Conservation (phyloP, 2,888 invertebrate species). For the Hypomecis atomaria region DNA sequence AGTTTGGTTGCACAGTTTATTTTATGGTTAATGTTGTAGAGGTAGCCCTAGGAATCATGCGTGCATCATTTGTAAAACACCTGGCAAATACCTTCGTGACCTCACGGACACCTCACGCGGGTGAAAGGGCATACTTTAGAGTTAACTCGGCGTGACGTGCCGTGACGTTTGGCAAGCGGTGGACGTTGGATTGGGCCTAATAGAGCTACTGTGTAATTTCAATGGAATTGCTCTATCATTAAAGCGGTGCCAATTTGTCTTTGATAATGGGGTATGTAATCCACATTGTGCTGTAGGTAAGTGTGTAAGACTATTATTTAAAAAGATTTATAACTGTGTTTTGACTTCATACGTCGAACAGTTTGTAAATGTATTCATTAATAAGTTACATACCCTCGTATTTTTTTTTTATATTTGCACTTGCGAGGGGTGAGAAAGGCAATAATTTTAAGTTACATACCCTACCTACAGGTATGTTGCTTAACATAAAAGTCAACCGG, state of each 20-base stretch:
- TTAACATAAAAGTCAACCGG: too few species aligned
- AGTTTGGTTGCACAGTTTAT: too few species aligned
- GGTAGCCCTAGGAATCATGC: slow-evolving; percentile 3
- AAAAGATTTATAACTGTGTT: too few species aligned
- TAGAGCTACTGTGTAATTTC: slow-evolving; percentile 5
- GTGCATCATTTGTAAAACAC: slow-evolving; percentile 27
- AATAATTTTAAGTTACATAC: too few species aligned
- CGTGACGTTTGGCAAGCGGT: slow-evolving; percentile 20
- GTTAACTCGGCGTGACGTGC: slow-evolving; percentile 25
- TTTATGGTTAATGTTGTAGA: too few species aligned
- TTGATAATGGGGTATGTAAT: slow-evolving; percentile 1
- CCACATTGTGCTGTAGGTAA: not conserved
- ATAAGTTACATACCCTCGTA: too few species aligned
- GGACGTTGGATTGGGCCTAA: slow-evolving; percentile 1
- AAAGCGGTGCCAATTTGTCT: slow-evolving; percentile 5
- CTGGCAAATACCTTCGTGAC: slow-evolving; percentile 27
- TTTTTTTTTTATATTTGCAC: too few species aligned
- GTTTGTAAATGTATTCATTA: too few species aligned
- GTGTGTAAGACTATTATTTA: too few species aligned
- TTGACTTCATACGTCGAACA: too few species aligned
- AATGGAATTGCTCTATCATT: slow-evolving; percentile 1
- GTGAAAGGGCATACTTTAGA: slow-evolving; percentile 31
- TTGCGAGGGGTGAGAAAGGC: too few species aligned
- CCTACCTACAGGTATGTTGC: too few species aligned
- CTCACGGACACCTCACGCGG: slow-evolving; percentile 21